Evolutionary conservation across 2,797 vertebrate species (phyloP).

Genomic region (Megaceryle alcyon): DNA sequence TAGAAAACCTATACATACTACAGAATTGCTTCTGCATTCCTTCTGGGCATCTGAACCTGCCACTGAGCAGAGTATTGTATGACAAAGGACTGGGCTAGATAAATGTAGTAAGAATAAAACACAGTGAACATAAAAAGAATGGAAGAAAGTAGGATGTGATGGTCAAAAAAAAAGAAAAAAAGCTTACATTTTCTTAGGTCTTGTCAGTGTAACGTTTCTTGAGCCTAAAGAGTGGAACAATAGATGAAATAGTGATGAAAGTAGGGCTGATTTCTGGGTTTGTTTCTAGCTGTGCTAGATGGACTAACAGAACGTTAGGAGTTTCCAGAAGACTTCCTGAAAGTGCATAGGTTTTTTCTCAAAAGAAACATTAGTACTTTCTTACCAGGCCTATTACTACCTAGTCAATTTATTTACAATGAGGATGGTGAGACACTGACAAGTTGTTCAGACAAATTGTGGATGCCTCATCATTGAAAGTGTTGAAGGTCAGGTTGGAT

Average conservation of each 20-base stretch:
- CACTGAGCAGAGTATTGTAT: not conserved
- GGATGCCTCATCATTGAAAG: not conserved
- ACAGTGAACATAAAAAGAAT: not conserved
- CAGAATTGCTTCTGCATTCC: not conserved
- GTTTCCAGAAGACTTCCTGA: not conserved
- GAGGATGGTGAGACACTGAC: not conserved
- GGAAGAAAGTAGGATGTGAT: not conserved
- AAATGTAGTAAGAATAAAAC: not conserved
- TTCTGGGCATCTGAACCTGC: not conserved
- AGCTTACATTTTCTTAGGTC: not conserved
- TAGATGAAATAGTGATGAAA: not conserved
- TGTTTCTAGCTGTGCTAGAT: not conserved
- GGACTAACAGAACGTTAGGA: not conserved
- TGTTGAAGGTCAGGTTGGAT: not conserved
- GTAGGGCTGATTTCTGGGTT: not conserved
- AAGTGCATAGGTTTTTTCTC: not conserved
- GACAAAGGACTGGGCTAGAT: not conserved
- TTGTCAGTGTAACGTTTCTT: not conserved
- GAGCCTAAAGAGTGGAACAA: not conserved
- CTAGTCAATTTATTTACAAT: accelerated
- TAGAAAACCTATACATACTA: not conserved
- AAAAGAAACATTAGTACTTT: not conserved
- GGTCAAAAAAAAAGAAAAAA: not conserved
- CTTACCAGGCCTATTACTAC: not conserved
- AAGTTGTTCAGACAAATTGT: not conserved